A percentile compares a stretch with the other conserved stretches of the same genome.
Conservation (phyloP, 2,888 invertebrate species). For the Drosophila setosimentum region DNA sequence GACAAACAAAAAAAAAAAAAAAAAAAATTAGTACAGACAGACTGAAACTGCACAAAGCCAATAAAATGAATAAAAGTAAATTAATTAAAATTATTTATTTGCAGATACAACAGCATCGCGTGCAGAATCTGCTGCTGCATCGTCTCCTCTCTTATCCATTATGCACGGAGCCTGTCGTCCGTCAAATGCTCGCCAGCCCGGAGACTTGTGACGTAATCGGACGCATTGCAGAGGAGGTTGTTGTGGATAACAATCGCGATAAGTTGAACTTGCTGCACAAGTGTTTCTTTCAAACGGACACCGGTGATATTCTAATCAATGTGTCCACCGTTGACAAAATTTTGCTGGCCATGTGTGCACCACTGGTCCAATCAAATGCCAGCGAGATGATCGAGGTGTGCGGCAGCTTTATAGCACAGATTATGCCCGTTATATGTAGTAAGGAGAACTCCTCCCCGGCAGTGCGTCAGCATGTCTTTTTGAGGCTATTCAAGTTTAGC, state of each 20-base stretch:
- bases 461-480: slow-evolving; percentile 85
- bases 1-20: no score
- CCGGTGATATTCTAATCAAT: slow-evolving; percentile 83
- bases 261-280: slow-evolving; percentile 84
- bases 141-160: slow-evolving; percentile 84
- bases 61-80: background rate
- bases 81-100: background rate
- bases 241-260: slow-evolving; percentile 75
- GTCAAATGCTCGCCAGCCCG: slow-evolving; percentile 75
- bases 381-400: slow-evolving; percentile 85
- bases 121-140: slow-evolving; percentile 81
- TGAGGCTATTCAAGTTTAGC: slow-evolving; percentile 86
- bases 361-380: slow-evolving; percentile 63
- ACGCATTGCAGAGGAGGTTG: slow-evolving; percentile 76
- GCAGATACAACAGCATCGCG: slow-evolving; percentile 71
- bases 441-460: slow-evolving; percentile 84
- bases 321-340: slow-evolving; percentile 80
- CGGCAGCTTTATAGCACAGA: slow-evolving; percentile 86
- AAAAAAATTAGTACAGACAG: no score
- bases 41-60: background rate
- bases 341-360: slow-evolving; percentile 77
- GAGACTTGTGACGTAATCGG: slow-evolving; percentile 74
- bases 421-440: slow-evolving; percentile 86
- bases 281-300: slow-evolving; percentile 85
- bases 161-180: slow-evolving; percentile 80